A percentile compares a stretch with the other conserved stretches of the same genome.
Evolutionary conservation across 2,888 invertebrate genomes (phyloP).

Genomic region (Drosophila mayaguana): DNA sequence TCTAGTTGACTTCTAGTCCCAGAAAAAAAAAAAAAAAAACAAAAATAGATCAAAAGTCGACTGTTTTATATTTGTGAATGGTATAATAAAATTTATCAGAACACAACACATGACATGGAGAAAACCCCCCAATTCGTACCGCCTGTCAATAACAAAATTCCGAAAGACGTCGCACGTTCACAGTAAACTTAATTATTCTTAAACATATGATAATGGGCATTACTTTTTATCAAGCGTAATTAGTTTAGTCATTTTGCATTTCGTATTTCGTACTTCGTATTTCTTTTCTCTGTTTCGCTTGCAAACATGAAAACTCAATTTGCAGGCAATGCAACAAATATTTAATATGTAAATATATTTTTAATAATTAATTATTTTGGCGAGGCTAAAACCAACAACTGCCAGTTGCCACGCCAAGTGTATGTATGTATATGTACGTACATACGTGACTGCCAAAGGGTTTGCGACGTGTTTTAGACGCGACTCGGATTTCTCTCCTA

Average conservation of each 20-base stretch:
- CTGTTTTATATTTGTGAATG: slow-evolving; percentile 37
- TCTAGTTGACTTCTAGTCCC: background rate
- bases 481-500: background rate
- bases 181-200: slow-evolving; percentile 2
- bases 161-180: slow-evolving; percentile 9
- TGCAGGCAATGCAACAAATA: slow-evolving; percentile 12
- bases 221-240: background rate
- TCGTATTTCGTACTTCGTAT: background rate
- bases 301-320: slow-evolving; percentile 30
- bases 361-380: slow-evolving; percentile 45
- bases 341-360: slow-evolving; percentile 1
- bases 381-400: slow-evolving; percentile 15
- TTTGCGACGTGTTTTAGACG: background rate
- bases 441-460: slow-evolving; percentile 44
- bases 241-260: background rate
- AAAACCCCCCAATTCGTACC: slow-evolving; percentile 15
- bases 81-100: slow-evolving; percentile 30
- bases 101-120: slow-evolving; percentile 26
- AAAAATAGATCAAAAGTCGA: background rate
- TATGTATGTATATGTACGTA: slow-evolving; percentile 6
- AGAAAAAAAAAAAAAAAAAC: background rate
- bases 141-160: slow-evolving; percentile 10
- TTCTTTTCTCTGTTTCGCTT: background rate
- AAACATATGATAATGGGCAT: background rate
- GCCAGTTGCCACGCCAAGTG: slow-evolving; percentile 25